Conservation (phyloP, 2,113 vertebrate species). For the Tiliqua scincoides region DNA sequence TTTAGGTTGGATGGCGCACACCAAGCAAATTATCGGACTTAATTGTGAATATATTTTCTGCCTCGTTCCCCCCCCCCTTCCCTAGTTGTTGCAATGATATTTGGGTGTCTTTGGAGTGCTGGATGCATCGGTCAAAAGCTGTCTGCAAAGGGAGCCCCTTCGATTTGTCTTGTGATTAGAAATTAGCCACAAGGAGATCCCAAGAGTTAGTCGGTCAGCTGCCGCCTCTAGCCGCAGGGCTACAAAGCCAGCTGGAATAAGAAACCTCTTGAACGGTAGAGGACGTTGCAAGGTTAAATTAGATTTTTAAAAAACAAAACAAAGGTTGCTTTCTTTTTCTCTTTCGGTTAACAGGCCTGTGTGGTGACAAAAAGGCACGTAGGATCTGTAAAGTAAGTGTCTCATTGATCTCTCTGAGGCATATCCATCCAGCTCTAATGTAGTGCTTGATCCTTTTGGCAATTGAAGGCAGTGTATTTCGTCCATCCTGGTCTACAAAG, state of each 20-base stretch:
- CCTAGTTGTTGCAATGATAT: not conserved
- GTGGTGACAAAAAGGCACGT: not conserved
- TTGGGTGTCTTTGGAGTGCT: not conserved
- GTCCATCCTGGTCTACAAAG: not conserved
- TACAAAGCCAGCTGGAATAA: not conserved
- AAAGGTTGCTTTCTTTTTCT: slow-evolving; percentile 33
- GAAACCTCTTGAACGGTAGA: not conserved
- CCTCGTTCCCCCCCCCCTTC: accelerated
- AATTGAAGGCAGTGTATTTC: not conserved
- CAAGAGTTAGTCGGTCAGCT: not conserved
- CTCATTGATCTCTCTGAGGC: not conserved
- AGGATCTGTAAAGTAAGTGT: not conserved
- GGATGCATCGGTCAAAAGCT: not conserved
- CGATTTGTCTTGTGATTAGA: not conserved
- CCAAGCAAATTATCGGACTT: not conserved
- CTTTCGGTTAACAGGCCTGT: slow-evolving; percentile 23
- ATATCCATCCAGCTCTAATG: not conserved
- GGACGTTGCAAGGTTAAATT: not conserved
- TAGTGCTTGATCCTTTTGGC: not conserved
- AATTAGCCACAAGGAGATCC: not conserved
- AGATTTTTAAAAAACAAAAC: not conserved
- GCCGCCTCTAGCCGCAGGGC: not conserved
- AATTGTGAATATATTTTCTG: slow-evolving; percentile 19
- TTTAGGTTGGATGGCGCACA: not conserved
- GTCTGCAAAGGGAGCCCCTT: not conserved